These are phyloP conservation scores for Eupithecia pulchellata DNA, from an alignment of 2,888 invertebrate species.

Conservation along the genomic window DNA sequence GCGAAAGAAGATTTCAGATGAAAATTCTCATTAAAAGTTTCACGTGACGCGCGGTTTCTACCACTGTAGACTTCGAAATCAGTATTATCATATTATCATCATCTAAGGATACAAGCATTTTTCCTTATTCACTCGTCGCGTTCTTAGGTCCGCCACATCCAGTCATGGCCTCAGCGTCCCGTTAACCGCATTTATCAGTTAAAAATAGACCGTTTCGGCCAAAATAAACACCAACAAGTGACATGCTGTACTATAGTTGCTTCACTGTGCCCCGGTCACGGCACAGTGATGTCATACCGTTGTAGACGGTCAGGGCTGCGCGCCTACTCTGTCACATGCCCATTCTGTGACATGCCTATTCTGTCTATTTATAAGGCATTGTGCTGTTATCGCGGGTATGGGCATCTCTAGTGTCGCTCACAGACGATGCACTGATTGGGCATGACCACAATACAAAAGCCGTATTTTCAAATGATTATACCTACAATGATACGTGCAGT, in stretches of 20 bases:
- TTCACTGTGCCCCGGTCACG: slow-evolving; percentile 17
- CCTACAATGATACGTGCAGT: not conserved
- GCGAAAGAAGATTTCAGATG: not conserved
- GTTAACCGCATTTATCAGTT: not conserved
- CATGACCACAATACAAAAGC: not conserved
- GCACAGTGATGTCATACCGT: slow-evolving; percentile 53
- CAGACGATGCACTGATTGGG: not conserved
- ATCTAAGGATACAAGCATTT: not conserved
- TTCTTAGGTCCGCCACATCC: too few species aligned
- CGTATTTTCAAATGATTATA: not conserved
- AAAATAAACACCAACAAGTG: slow-evolving; percentile 1
- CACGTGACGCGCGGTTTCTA: not conserved
- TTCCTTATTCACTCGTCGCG: too few species aligned
- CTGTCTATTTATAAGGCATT: slow-evolving; percentile 39
- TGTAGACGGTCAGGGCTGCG: slow-evolving; percentile 51
- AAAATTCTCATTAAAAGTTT: not conserved
- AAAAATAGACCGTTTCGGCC: not conserved
- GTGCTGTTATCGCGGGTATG: slow-evolving; percentile 20
- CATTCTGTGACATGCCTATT: not conserved
- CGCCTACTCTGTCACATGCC: slow-evolving; percentile 37
- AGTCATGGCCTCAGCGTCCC: too few species aligned
- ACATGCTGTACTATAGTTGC: not conserved
- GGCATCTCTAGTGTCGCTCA: not conserved
- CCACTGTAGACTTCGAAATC: not conserved
- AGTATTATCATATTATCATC: not conserved